Evolutionary conservation across 2,797 vertebrate genomes (phyloP), one percentile per base, ranked within the genome.

Genomic region (Cynopterus sphinx): DNA sequence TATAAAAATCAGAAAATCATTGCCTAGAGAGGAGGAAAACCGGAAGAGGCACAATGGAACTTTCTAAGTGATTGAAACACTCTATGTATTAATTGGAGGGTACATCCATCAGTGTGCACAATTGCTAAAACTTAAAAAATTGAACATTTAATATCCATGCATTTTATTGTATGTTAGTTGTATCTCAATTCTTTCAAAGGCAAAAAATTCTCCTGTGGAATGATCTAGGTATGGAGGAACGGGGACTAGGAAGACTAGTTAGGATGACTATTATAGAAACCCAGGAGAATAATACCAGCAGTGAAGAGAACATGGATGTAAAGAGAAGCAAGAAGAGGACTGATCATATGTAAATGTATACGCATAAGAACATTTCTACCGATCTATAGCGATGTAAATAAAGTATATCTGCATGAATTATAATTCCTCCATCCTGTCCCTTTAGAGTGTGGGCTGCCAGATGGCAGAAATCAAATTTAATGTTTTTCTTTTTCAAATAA

Each of bases 1-100:
- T 26, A 70, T 10, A 68, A 94, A 93, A 87, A 83, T 92, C 78
- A 87, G 68, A 70, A 90, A 87, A 82, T 41, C 9, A 24, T 46
- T 90, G 36, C 9, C 81, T 75, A 21, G 6, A 41, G 16, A 51
- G 13, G 16, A 90, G 9, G 67, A 28, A 87, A 79, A 87, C 21
- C 68, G 28, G 43, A 53, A 28, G 26, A 39, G 79, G 49, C 49
- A 85, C 53, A 71, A 21, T 49, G 28, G 10, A 87, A 41, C 11
- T 65, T 90, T 67, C 61, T 92, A 91, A 91, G 24, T 33, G 33
- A 78, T 22, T 71, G 39, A 79, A 55, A 53, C 49, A 53, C 24
- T 59, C 24, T 2, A 4, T 41, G 15, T 77, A n/a, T 49, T 57
- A 61, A 4, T 61, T 39, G 28, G 10, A 43, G 53, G 6, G 17